phyloP scores from a whole-genome alignment of 2,797 vertebrate genomes.

The Lagocephalus sceleratus region DNA sequence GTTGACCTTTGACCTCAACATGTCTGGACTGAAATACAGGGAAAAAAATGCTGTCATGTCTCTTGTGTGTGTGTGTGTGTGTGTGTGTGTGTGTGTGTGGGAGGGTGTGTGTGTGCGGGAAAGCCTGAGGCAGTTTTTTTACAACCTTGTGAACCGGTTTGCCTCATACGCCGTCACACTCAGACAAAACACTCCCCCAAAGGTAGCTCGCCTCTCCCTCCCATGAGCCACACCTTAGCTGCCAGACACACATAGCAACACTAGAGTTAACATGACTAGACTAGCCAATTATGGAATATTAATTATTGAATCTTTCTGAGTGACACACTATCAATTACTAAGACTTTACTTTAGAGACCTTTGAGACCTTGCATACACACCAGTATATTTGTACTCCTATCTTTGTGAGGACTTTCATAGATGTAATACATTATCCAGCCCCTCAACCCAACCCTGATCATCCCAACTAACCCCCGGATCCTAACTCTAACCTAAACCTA shows the following conservation, averaged over 20 bases:
- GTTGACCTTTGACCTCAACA: slow-evolving; percentile 55
- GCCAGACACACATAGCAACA: slow-evolving; percentile 21
- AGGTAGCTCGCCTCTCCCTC: slow-evolving; percentile 38
- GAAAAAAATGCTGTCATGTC: slow-evolving; percentile 21
- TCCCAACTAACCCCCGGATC: no score
- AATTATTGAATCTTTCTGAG: no score
- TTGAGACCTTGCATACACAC: no score
- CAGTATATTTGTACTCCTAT: no score
- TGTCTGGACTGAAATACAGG: slow-evolving; percentile 30
- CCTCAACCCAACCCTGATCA: no score
- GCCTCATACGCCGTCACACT: slow-evolving; percentile 38
- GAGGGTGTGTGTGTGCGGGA: slow-evolving; percentile 17
- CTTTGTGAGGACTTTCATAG: no score
- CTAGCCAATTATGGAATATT: slow-evolving; percentile 33
- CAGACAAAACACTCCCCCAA: slow-evolving; percentile 44
- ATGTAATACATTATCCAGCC: no score
- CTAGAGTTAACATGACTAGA: slow-evolving; percentile 13
- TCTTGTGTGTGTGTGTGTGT: no score
- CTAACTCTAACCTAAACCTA: no score
- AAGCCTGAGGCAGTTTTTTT: slow-evolving; percentile 48
- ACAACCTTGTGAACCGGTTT: slow-evolving; percentile 65
- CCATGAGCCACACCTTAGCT: slow-evolving; percentile 45
- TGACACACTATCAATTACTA: no score
- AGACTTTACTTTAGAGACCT: no score
- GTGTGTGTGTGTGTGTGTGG: slow-evolving; percentile 23